phyloP scores from a whole-genome alignment of 2,797 vertebrate species.

The Fringilla coelebs region DNA sequence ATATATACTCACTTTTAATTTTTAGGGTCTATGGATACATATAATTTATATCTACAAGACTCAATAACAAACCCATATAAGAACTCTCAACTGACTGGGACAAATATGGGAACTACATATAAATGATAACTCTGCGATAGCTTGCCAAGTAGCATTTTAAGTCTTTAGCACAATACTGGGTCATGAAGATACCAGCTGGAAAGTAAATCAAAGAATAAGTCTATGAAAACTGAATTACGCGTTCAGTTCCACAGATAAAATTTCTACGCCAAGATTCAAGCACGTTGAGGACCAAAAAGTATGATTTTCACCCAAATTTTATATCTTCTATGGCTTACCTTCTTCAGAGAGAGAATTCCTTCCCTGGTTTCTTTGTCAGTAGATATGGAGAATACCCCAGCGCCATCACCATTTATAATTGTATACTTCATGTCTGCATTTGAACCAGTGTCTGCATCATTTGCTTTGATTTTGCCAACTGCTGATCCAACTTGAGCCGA shows the following conservation, averaged over 20 bases:
- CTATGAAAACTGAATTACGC: not conserved
- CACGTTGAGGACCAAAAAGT: not conserved
- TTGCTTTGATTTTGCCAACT: constrained; percentile 97
- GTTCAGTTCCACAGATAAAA: not conserved
- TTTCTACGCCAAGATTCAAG: not conserved
- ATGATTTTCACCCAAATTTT: not conserved
- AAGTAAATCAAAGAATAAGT: not conserved
- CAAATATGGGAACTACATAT: not conserved
- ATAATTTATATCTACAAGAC: not conserved
- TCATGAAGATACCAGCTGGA: not conserved
- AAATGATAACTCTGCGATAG: not conserved
- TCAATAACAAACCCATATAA: not conserved
- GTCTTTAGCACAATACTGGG: not conserved
- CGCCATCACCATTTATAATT: constrained; percentile 90
- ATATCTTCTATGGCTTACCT: constrained; percentile 75
- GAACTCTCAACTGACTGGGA: not conserved
- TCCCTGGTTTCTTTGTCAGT: constrained; percentile 93
- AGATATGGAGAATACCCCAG: constrained; percentile 88
- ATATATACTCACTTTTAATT: not conserved
- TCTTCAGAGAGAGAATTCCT: constrained; percentile 91
- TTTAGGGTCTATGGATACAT: not conserved
- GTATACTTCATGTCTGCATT: constrained; percentile 97
- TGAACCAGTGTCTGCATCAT: constrained; percentile 90
- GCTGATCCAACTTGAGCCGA: constrained; percentile 93
- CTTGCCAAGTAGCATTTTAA: not conserved